Evolutionary conservation across 2,797 vertebrate species (phyloP), one percentile per base, ranked within the genome.

Genomic region (Aldrovandia affinis): DNA sequence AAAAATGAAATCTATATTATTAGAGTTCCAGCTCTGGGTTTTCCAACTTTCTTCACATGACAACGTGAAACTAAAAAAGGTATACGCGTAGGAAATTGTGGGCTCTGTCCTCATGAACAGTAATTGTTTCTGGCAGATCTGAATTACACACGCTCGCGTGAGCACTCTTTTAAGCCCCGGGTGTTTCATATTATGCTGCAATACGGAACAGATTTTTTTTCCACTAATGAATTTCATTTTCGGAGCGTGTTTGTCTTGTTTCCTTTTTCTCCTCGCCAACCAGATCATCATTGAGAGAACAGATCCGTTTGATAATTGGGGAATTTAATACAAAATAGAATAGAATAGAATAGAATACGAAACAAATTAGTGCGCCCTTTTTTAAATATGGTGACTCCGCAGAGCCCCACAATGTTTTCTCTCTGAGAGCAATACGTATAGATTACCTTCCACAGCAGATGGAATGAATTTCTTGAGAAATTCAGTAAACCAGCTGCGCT

Each of bases 171-270:
- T 47, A 28, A 8, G n/a, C 30, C 52, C 47, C 25, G 33, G n/a
- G 63, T 5, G 65, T 28, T 73, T 33, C 25, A 55, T 39, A 70
- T 52, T 70, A 70, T 1, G 47, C 61, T 80, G 78, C 81, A 52
- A 81, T 30, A 80, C 52, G 3, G 50, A 84, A 80, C 47, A 47
- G 25, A 18, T 1, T 42, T 73, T 70, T 80, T 68, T 73, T 44
- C 52, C 78, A 81, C 55, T 81, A 73, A 80, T 65, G 78, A 63
- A 84, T 80, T 84, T 73, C 65, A 84, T 80, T 84, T 84, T 68
- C 77, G 65, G 73, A 20, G 30, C 6, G 22, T 65, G 33, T 79
- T 83, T 70, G 28, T 54, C 42, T 44, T 75, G 1, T 52, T 36
- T 59, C 12, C n/a, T 44, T 22, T 12, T 18, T 33, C 14, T 10